Percentiles rank a stretch among this genome's conserved stretches.
Conservation (phyloP, 2,888 invertebrate genomes). For the Metallyticus violacea region DNA sequence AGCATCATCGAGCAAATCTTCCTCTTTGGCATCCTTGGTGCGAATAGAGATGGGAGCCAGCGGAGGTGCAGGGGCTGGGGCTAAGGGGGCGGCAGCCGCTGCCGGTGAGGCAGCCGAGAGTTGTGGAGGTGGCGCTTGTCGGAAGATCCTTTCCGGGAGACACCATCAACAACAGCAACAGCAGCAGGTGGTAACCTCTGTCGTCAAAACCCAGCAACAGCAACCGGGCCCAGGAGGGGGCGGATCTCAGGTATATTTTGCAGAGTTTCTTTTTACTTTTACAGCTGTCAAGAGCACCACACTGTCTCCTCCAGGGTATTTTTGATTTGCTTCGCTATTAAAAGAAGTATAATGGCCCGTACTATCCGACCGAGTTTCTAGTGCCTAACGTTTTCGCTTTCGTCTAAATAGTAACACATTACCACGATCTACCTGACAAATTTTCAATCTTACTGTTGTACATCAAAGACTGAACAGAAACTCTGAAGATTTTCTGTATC, state of each 20-base stretch:
- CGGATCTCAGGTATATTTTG: constrained; percentile 20
- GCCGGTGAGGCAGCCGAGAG: constrained; percentile 12
- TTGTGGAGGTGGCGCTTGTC: constrained; percentile 30
- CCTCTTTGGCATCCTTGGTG: background rate
- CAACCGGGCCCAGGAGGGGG: constrained; percentile 22
- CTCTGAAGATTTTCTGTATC: no score
- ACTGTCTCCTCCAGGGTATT: no score
- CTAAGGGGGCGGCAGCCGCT: constrained; percentile 11
- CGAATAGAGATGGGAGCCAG: constrained; percentile 18
- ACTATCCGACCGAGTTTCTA: no score
- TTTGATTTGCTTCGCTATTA: no score
- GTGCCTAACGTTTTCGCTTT: no score
- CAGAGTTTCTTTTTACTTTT: constrained; percentile 31
- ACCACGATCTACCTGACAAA: no score
- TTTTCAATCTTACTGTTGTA: no score
- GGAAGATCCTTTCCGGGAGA: constrained; percentile 22
- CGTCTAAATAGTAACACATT: no score
- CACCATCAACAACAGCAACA: constrained; percentile 6
- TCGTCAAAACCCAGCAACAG: background rate
- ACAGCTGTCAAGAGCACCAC: no score
- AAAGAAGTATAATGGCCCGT: no score
- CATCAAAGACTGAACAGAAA: no score
- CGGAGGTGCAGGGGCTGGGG: constrained; percentile 24
- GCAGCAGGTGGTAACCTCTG: background rate
- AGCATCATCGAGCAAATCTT: background rate